Conservation (phyloP, 2,888 invertebrate genomes). For the Lithophane leautieri region DNA sequence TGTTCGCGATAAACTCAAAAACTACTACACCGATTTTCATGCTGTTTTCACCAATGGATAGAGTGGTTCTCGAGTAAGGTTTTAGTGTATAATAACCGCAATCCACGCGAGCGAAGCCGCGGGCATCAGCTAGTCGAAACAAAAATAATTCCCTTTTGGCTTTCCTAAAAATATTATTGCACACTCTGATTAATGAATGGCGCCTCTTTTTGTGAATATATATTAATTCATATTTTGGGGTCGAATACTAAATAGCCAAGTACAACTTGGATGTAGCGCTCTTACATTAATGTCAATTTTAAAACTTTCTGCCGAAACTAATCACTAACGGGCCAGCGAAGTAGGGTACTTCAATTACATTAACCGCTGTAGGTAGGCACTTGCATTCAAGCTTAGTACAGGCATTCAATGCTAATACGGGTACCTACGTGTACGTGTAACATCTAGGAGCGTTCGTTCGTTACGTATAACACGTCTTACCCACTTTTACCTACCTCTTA, state of each 20-base stretch:
- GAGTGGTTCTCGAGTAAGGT: too few relatives aligned
- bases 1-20: too few relatives aligned
- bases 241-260: background rate
- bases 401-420: slow-evolving; percentile 50
- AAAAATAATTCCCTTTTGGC: background rate
- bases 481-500: slow-evolving; percentile 71
- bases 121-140: too few relatives aligned
- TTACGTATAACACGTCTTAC: slow-evolving; percentile 60
- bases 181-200: background rate
- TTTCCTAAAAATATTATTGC: background rate
- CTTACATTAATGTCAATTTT: background rate
- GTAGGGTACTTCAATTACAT: slow-evolving; percentile 23
- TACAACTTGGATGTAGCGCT: background rate
- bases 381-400: slow-evolving; percentile 27
- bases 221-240: background rate
- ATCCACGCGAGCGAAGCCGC: too few relatives aligned
- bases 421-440: slow-evolving; percentile 40
- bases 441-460: slow-evolving; percentile 28
- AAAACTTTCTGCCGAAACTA: background rate
- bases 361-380: background rate
- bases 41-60: too few relatives aligned
- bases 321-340: background rate
- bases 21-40: too few relatives aligned
- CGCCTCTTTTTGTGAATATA: background rate
- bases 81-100: too few relatives aligned